Evolutionary conservation across 2,888 invertebrate genomes (phyloP), one percentile per base, ranked within the genome.

Genomic region (Kryphioiulus occultus): DNA sequence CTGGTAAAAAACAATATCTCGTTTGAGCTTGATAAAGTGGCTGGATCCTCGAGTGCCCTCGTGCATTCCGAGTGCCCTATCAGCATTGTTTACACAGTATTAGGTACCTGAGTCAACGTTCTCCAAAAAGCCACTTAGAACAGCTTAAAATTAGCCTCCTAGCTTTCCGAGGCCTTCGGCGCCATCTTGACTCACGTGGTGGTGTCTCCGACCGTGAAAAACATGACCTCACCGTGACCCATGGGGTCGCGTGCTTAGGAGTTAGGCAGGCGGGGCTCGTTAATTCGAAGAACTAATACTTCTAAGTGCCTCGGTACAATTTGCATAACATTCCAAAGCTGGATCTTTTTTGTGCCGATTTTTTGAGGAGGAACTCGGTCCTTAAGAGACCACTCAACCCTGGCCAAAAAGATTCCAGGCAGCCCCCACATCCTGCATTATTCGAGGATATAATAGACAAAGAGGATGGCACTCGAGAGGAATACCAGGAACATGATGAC

Each of bases 401-500:
- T 10, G 68, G 7, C 68, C 22, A 68, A 68, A 22, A 68, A 22
- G 68, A 68, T 68, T 68, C 68, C n/a, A n/a, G 68, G 26, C 68
- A 68, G 68, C 68, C 68, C 68, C 68, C 68, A 26, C 68, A 68
- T 26, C 68, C 68, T 26, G 68, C 68, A 68, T 68, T 68, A 68
- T 68, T 68, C 68, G 47, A n/a, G 68, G 68, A 68, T 68, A 68
- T 68, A 68, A 68, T 68, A 68, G 68, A 68, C 68, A 68, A 68
- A 68, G 26, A 59, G 26, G 68, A 68, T 68, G 1, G 68, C 68
- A 68, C 68, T 68, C 22, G 68, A 68, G 68, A 68, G 68, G 68
- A 68, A 68, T 68, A 68, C 68, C 68, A 68, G 68, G 68, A 68
- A 68, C 68, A 68, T 68, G 68, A 68, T 68, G 68, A 68, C 68